Evolutionary conservation across 2,888 invertebrate genomes (phyloP), one percentile per base, ranked within the genome.

Genomic region (Strigamia crassipes): DNA sequence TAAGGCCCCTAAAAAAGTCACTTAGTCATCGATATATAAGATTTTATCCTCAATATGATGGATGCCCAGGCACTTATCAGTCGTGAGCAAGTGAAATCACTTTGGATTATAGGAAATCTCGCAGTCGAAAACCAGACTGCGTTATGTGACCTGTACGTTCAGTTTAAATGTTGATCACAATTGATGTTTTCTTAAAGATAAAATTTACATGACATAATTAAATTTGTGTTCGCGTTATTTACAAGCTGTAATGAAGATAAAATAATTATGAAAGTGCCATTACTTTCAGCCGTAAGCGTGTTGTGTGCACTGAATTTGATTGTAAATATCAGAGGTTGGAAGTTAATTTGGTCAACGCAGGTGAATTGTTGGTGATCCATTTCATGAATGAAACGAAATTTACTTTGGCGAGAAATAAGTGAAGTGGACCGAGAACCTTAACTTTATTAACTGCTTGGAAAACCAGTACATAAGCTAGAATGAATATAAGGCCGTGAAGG

Each of bases 11-110:
- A 73, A 73, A 73, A 73, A 73, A 73, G 73, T 73, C 73, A 73
- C 73, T 73, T 73, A 73, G 73, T 73, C 73, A 73, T 73, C 73
- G 73, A 73, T 73, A 73, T 73, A 73, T 73, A 73, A 73, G 73
- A 73, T 73, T 73, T 73, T 73, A 73, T 73, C 73, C 73, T 73
- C 73, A 10, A 73, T 73, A 73, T 73, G 73, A 73, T 73, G 73
- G 73, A 73, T 73, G 73, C 31, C 27, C 31, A 73, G 9, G 13
- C 31, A 73, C 73, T 73, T 73, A 73, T 73, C 73, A 73, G 73
- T 73, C 73, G 73, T 31, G 27, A 31, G 31, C 31, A 73, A 31
- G 73, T 31, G 73, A 31, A 56, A 15, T 73, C 27, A 73, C 31
- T 73, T 27, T 73, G 73, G 73, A 73, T 73, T 73, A 73, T 3